A percentile compares a stretch with the other conserved stretches of the same genome.
These are phyloP conservation scores for Boloria selene DNA, from an alignment of 2,888 invertebrate species.

Conservation along the genomic window DNA sequence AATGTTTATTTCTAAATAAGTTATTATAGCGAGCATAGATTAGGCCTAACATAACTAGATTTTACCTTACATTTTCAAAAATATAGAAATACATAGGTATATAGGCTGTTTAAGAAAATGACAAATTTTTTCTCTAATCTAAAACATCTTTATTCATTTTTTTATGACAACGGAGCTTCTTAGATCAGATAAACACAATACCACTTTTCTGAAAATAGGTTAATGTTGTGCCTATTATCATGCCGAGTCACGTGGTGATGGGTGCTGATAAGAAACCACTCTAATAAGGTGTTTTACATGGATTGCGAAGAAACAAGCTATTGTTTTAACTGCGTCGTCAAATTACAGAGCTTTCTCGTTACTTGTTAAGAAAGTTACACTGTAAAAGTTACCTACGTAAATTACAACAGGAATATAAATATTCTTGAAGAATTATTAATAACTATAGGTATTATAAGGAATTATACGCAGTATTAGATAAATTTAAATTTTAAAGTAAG, in stretches of 20 bases:
- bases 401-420: too few relatives aligned
- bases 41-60: too few relatives aligned
- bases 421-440: too few relatives aligned
- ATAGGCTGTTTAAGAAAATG: not conserved
- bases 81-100: too few relatives aligned
- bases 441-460: too few relatives aligned
- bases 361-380: not conserved
- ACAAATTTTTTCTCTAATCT: constrained; percentile 20
- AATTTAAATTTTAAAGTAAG: too few relatives aligned
- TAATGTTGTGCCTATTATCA: constrained; percentile 73
- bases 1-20: too few relatives aligned
- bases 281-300: constrained; percentile 38
- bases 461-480: too few relatives aligned
- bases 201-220: constrained; percentile 59
- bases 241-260: constrained; percentile 74
- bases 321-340: constrained; percentile 8
- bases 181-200: constrained; percentile 62
- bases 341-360: constrained; percentile 6
- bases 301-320: constrained; percentile 2
- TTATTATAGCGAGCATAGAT: too few relatives aligned
- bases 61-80: too few relatives aligned
- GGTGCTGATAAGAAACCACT: constrained; percentile 46
- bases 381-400: too few relatives aligned
- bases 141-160: constrained; percentile 11
- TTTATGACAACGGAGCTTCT: constrained; percentile 45